phyloP scores from a whole-genome alignment of 2,888 invertebrate genomes.

The Hemaris fuciformis region DNA sequence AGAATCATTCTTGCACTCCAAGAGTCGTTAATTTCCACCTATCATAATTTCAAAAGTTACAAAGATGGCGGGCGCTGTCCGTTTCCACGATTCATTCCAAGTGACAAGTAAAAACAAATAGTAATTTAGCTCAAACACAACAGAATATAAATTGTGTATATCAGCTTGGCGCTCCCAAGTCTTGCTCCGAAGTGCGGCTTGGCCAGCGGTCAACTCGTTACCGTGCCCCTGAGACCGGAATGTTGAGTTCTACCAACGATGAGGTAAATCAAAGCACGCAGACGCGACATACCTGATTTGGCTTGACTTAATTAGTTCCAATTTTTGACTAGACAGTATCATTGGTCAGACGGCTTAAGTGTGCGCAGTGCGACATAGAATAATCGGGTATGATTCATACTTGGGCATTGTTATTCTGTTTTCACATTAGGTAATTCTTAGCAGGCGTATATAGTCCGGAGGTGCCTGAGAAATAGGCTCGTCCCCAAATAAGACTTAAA shows the following conservation, averaged over 20 bases:
- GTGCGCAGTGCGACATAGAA: too few species aligned
- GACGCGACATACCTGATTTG: background rate
- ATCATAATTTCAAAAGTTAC: background rate
- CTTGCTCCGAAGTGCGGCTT: constrained; percentile 26
- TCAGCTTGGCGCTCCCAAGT: constrained; percentile 22
- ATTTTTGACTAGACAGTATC: too few species aligned
- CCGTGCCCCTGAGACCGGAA: constrained; percentile 22
- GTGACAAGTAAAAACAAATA: constrained; percentile 6
- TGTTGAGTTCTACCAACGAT: background rate
- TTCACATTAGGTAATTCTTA: too few species aligned
- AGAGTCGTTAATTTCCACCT: background rate
- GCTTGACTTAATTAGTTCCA: too few species aligned
- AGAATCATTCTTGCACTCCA: too few species aligned
- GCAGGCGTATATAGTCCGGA: too few species aligned
- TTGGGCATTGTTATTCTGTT: too few species aligned
- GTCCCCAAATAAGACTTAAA: too few species aligned
- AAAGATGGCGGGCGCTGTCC: background rate
- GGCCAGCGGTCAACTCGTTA: constrained; percentile 34
- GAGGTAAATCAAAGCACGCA: background rate
- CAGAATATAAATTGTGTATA: constrained; percentile 18
- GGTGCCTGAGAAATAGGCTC: too few species aligned
- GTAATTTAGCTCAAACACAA: constrained; percentile 3
- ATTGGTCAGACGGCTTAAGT: too few species aligned
- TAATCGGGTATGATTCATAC: too few species aligned
- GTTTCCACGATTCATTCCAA: background rate